Evolutionary conservation across 2,888 invertebrate species (phyloP).

Genomic region (Elegia similella): DNA sequence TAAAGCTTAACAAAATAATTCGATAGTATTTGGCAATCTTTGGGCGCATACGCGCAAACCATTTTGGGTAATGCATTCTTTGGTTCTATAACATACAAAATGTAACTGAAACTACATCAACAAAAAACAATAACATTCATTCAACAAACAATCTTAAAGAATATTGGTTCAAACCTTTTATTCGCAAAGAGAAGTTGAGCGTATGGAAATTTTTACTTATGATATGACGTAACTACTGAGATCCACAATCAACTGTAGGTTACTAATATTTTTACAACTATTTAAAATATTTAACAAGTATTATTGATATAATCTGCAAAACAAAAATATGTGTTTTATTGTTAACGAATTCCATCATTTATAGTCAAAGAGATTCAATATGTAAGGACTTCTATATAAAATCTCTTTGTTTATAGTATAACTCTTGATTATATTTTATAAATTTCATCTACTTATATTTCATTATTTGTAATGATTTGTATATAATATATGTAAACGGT

Average conservation of each 20-base stretch:
- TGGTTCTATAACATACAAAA: slow-evolving; percentile 11
- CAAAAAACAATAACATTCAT: slow-evolving; percentile 20
- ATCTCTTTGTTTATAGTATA: too few species aligned
- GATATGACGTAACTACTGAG: slow-evolving; percentile 70
- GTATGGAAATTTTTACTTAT: slow-evolving; percentile 58
- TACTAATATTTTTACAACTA: slow-evolving; percentile 55
- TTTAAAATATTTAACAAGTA: neutral
- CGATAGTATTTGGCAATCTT: slow-evolving; percentile 3
- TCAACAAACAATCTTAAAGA: slow-evolving; percentile 29
- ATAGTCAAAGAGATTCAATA: too few species aligned
- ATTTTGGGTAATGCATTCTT: slow-evolving; percentile 7
- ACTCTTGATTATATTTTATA: neutral
- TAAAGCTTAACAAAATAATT: neutral
- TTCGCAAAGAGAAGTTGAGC: slow-evolving; percentile 54
- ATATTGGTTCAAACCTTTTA: slow-evolving; percentile 57
- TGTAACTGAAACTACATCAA: neutral
- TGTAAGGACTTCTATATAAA: too few species aligned
- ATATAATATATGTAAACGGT: neutral
- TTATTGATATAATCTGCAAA: neutral
- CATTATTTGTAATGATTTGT: neutral
- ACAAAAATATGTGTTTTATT: neutral
- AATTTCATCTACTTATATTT: neutral
- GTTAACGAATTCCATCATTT: neutral
- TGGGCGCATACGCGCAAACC: slow-evolving; percentile 1
- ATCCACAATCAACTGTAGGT: slow-evolving; percentile 79